phyloP scores from a whole-genome alignment of 2,113 vertebrate genomes.

The Gadus chalcogrammus region DNA sequence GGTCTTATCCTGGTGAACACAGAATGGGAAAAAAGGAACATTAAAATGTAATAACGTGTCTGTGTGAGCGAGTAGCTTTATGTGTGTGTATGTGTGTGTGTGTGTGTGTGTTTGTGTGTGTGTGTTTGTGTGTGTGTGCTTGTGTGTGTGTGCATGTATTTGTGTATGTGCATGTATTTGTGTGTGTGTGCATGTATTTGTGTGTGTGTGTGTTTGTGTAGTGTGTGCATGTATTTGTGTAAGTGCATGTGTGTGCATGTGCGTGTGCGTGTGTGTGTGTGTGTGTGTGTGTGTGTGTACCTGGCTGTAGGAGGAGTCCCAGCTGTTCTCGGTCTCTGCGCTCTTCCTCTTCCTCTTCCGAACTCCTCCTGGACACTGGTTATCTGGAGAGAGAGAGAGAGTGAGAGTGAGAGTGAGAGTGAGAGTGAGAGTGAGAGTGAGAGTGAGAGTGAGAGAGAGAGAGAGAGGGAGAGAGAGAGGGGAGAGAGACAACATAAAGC shows the following conservation, averaged over 20 bases:
- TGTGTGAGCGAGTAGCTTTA: background rate
- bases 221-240: background rate
- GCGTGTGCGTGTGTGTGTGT: no score
- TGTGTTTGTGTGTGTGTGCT: constrained; percentile 2
- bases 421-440: background rate
- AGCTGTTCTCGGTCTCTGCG: constrained; percentile 49
- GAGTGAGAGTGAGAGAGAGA: background rate
- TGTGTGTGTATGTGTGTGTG: background rate
- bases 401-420: background rate
- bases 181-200: background rate
- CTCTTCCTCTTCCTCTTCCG: constrained; percentile 69
- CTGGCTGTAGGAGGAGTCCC: constrained; percentile 62
- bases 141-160: background rate
- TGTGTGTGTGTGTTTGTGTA: no score
- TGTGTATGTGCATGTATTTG: no score
- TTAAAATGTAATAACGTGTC: background rate
- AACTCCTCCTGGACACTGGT: constrained; percentile 33
- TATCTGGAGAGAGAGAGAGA: constrained; percentile 32
- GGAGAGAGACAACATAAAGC: constrained; percentile 10
- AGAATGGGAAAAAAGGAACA: background rate
- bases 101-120: background rate
- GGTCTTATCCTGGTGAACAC: constrained; percentile 31
- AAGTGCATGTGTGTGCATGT: no score
- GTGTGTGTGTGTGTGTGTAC: constrained; percentile 30
- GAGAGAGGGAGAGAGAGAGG: background rate